phyloP scores from a whole-genome alignment of 2,113 vertebrate genomes.

The Psittacus erithacus region DNA sequence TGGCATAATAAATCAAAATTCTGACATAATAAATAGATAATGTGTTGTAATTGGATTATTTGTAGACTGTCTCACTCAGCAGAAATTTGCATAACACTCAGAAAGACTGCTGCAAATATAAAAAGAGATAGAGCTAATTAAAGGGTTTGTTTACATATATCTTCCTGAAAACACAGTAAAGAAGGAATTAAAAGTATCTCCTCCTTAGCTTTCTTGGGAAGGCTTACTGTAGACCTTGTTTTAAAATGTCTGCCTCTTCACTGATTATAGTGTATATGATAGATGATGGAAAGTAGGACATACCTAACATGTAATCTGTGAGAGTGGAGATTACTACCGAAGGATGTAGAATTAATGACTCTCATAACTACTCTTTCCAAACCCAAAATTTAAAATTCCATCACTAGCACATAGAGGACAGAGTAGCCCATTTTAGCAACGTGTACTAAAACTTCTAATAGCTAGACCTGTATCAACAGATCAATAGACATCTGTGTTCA shows the following conservation, averaged over 20 bases:
- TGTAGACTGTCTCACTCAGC: constrained; percentile 22
- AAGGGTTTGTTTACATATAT: background rate
- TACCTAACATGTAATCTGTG: background rate
- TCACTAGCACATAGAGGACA: background rate
- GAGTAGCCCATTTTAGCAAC: background rate
- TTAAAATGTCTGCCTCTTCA: background rate
- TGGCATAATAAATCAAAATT: constrained; percentile 28
- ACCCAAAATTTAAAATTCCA: background rate
- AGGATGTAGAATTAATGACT: background rate
- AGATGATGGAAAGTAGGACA: background rate
- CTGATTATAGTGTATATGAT: background rate
- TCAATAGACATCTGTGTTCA: background rate
- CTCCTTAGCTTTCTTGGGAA: background rate
- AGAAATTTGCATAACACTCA: constrained; percentile 25
- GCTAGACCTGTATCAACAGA: background rate
- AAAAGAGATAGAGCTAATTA: background rate
- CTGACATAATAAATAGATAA: constrained; percentile 58
- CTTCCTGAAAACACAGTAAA: background rate
- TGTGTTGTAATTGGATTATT: constrained; percentile 45
- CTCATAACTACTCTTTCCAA: background rate
- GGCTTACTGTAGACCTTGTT: background rate
- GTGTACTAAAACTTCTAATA: background rate
- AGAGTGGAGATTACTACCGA: background rate
- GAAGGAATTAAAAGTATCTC: background rate
- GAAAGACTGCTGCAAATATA: background rate